Conservation (phyloP, 2,113 vertebrate genomes). For the Pygathrix nemaeus region DNA sequence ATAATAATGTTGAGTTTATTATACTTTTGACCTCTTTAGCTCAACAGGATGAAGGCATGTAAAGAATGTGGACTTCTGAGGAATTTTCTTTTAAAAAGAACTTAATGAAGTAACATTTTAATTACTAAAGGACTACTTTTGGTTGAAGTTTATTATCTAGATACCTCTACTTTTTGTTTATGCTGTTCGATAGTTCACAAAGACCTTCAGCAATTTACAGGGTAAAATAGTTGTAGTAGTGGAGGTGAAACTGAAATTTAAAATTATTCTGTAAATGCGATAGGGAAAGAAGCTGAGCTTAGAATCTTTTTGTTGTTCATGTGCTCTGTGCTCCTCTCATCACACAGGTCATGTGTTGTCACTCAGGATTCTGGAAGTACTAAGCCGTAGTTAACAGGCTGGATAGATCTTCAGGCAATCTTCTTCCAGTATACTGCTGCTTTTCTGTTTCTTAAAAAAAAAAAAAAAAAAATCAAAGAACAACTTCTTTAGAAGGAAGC, state of each 20-base stretch:
- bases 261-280: neutral
- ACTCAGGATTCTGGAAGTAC: neutral
- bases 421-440: neutral
- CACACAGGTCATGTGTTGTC: neutral
- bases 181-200: neutral
- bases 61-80: neutral
- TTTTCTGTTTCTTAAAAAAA: neutral
- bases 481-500: neutral
- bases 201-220: neutral
- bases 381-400: neutral
- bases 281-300: neutral
- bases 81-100: conserved; percentile 38
- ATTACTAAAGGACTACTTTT: conserved; percentile 34
- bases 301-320: neutral
- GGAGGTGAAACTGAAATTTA: neutral
- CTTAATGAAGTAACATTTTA: conserved; percentile 26
- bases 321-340: neutral
- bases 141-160: neutral
- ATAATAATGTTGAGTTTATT: conserved; percentile 51
- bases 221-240: neutral
- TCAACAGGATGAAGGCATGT: neutral
- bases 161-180: neutral
- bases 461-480: neutral
- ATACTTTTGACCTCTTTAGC: neutral
- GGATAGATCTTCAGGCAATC: neutral